Evolutionary conservation across 2,113 vertebrate species (phyloP).

Genomic region (Panthera uncia): DNA sequence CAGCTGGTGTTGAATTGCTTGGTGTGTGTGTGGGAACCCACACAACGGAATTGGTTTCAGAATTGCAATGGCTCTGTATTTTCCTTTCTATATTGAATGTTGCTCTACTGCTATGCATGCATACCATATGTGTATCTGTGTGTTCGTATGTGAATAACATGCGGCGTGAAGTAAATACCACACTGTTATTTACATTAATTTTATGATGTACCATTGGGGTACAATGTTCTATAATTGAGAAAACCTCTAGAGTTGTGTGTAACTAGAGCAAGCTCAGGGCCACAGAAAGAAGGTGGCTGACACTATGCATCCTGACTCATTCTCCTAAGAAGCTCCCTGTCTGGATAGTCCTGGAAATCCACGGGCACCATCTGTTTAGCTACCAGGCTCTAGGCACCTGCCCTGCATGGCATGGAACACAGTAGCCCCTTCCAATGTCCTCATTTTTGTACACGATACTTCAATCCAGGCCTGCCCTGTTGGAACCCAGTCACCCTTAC

Average conservation of each 20-base stretch:
- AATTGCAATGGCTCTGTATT: neutral
- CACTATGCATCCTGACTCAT: fast-evolving
- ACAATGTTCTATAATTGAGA: neutral
- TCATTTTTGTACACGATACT: neutral
- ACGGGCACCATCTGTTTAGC: neutral
- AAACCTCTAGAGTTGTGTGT: fast-evolving
- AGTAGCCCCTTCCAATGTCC: neutral
- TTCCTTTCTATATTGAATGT: neutral
- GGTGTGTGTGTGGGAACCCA: fast-evolving
- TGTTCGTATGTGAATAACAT: neutral
- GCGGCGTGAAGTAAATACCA: neutral
- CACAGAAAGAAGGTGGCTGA: neutral
- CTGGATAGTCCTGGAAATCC: neutral
- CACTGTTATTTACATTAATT: neutral
- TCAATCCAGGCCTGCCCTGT: neutral
- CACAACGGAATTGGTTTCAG: neutral
- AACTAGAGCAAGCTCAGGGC: neutral
- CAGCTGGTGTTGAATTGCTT: neutral
- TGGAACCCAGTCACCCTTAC: neutral
- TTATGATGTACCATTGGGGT: neutral
- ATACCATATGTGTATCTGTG: neutral
- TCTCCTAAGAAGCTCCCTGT: neutral
- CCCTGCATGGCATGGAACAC: fast-evolving
- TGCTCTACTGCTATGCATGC: neutral
- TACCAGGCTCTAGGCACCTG: neutral